Evolutionary conservation across 1,140 invertebrate species (phyloP), one percentile per base, ranked within the genome.

Genomic region (Caligus rogercresseyi): DNA sequence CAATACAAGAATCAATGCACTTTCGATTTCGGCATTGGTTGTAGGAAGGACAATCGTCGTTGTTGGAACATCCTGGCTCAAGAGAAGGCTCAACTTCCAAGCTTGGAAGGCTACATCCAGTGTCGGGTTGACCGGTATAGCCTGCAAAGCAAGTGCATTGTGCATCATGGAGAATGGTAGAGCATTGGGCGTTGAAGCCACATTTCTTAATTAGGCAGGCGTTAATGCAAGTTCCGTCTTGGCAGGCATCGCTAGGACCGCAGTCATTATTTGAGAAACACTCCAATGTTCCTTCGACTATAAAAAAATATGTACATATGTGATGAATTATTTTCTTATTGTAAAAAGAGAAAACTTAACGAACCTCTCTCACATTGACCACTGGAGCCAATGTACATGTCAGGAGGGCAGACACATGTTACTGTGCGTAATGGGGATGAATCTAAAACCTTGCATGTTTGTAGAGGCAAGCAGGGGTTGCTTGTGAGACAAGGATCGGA

Each of bases 181-280:
- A 64, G 61, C 71, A 72, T 11, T 68, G 19, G 23, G 71, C 69
- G 63, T 70, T 68, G 15, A 59, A 52, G 16, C 71, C 71, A 58
- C 71, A 72, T n/a, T 63, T 62, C 3, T 19, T 19, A 15, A 54
- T 23, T 23, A 54, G 21, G 21, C 53, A 54, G 13, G 53, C 53
- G 21, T 54, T 54, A 15, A 54, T 23, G 21, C 53, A 54, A 7
- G 53, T 7, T 16, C 53, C 53, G 4, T 16, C 21, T 14, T 54
- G 16, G 16, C 53, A 54, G 21, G 21, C 53, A 19, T 54, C 53
- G 21, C 4, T 54, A 15, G n/a, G 16, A 11, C 4, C 75, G 72
- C 87, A 90, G 58, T 89, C 84, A 1, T 80, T 72, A 71, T 89
- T 86, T 25, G 74, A 72, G 3, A 72, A 76, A 69, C 87, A 90